Percentiles rank a stretch among this genome's conserved stretches.
phyloP scores from a whole-genome alignment of 2,888 invertebrate species.

The Adelphocoris suturalis region DNA sequence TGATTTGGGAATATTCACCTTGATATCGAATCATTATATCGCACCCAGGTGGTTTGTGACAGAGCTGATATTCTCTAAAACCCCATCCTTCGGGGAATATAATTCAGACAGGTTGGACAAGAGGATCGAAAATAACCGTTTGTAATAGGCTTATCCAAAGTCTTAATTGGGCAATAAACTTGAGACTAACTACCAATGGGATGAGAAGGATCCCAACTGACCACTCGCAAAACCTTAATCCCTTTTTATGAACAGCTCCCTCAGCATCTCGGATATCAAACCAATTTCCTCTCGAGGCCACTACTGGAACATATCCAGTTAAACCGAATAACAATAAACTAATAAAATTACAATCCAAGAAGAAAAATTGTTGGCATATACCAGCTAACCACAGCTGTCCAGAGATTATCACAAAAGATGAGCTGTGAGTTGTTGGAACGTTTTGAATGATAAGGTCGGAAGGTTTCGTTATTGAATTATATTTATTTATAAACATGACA shows the following conservation, averaged over 20 bases:
- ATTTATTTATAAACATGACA: too few species aligned
- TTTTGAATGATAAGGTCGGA: too few species aligned
- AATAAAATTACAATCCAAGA: too few species aligned
- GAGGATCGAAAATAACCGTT: constrained; percentile 42
- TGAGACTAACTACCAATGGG: constrained; percentile 44
- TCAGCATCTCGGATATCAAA: constrained; percentile 16
- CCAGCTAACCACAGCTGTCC: too few species aligned
- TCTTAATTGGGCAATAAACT: constrained; percentile 48
- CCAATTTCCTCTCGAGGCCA: neutral
- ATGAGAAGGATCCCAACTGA: constrained; percentile 28
- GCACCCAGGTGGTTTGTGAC: neutral
- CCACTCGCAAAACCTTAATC: constrained; percentile 44
- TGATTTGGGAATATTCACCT: too few species aligned
- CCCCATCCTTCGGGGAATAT: constrained; percentile 33
- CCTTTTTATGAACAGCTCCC: constrained; percentile 53
- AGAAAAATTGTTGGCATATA: too few species aligned
- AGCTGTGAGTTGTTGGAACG: too few species aligned
- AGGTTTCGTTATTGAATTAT: too few species aligned
- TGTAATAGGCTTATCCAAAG: constrained; percentile 38
- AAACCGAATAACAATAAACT: too few species aligned
- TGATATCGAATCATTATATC: neutral
- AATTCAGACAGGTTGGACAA: constrained; percentile 29
- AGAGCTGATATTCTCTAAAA: neutral
- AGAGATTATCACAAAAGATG: too few species aligned
- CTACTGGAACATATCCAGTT: neutral